phyloP scores from a whole-genome alignment of 2,113 vertebrate genomes.

The Hoplias malabaricus region DNA sequence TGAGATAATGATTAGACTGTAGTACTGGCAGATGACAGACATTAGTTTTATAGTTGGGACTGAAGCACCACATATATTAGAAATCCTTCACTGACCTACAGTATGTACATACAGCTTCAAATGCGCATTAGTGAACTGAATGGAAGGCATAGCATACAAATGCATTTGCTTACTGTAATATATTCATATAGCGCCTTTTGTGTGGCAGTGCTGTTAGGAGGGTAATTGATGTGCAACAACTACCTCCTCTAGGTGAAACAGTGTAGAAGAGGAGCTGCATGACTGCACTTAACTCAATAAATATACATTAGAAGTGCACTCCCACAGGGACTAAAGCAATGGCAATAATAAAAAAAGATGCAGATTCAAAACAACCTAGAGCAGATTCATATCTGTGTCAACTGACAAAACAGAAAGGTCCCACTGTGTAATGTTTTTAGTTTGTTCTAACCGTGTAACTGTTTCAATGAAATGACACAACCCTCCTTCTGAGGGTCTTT shows the following conservation, averaged over 20 bases:
- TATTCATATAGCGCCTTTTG: constrained; percentile 29
- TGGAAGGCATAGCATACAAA: constrained; percentile 11
- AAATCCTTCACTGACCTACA: constrained; percentile 12
- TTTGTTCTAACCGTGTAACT: neutral
- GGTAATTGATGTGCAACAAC: constrained; percentile 38
- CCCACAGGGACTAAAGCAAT: constrained; percentile 14
- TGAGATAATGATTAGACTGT: neutral
- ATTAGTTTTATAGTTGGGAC: neutral
- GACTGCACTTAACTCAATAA: constrained; percentile 39
- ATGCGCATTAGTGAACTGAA: constrained; percentile 12
- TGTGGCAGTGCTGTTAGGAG: constrained; percentile 17
- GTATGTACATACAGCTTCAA: neutral
- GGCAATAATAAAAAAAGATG: constrained; percentile 14
- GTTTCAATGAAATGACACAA: neutral
- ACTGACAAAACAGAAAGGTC: neutral
- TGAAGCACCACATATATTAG: neutral
- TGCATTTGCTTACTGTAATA: constrained; percentile 32
- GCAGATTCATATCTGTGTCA: constrained; percentile 1
- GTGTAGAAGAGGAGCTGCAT: constrained; percentile 6
- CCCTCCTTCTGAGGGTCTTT: neutral
- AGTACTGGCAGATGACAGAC: neutral
- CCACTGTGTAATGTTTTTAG: neutral
- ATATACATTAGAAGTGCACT: constrained; percentile 35
- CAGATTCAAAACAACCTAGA: constrained; percentile 10
- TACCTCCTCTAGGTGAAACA: constrained; percentile 23